phyloP scores from a whole-genome alignment of 2,113 vertebrate genomes.

The Panthera leo region DNA sequence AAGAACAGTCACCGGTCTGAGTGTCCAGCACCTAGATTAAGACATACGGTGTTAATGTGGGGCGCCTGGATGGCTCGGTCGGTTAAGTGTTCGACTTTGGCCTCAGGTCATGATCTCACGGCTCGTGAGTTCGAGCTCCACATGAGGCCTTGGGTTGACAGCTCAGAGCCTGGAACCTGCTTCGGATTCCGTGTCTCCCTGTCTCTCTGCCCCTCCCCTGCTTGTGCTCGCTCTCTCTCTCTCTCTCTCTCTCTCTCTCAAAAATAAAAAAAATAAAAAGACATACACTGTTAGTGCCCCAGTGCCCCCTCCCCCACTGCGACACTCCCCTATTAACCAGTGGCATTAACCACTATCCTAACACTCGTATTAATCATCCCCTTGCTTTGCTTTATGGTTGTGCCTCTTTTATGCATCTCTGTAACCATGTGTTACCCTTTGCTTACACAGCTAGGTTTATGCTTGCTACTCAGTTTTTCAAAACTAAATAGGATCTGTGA shows the following conservation, averaged over 20 bases:
- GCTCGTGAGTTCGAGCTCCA: too few relatives aligned
- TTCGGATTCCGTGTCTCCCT: too few relatives aligned
- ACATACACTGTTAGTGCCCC: too few relatives aligned
- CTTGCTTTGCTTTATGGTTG: background rate
- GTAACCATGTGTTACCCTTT: background rate
- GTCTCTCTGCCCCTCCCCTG: too few relatives aligned
- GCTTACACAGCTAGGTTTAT: background rate
- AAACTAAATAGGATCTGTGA: slow-evolving; percentile 46
- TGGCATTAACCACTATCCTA: background rate
- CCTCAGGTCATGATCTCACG: too few relatives aligned
- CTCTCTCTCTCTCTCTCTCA: too few relatives aligned
- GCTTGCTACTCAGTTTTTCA: slow-evolving; percentile 41
- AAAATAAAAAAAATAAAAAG: too few relatives aligned
- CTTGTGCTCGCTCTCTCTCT: too few relatives aligned
- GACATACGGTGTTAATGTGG: background rate
- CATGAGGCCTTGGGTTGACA: too few relatives aligned
- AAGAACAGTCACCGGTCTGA: background rate
- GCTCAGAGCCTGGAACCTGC: too few relatives aligned
- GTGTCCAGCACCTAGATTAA: background rate
- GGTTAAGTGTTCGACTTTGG: too few relatives aligned
- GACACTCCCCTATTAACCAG: background rate
- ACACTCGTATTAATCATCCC: background rate
- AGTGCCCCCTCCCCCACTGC: fast-evolving
- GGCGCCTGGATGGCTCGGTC: too few relatives aligned
- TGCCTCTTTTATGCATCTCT: background rate